Conservation (phyloP, 2,113 vertebrate species). For the Lasiurus cinereus region DNA sequence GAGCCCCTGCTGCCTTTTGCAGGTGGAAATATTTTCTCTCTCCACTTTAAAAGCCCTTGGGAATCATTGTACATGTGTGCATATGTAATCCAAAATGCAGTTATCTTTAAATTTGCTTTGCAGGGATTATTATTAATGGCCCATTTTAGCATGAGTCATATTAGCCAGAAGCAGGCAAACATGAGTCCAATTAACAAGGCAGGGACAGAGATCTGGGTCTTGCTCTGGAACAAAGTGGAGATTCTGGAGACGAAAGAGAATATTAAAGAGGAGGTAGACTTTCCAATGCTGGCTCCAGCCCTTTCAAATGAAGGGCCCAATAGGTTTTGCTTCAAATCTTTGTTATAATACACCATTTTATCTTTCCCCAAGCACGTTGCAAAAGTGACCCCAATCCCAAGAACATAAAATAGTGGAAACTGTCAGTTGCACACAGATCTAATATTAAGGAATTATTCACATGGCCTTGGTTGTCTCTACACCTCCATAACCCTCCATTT, state of each 20-base stretch:
- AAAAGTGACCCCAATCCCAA: constrained; percentile 34
- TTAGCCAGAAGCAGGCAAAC: neutral
- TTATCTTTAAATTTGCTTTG: constrained; percentile 62
- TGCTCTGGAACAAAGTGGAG: neutral
- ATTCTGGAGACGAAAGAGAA: constrained; percentile 2
- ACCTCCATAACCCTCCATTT: neutral
- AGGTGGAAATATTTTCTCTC: constrained; percentile 76
- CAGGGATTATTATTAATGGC: constrained; percentile 54
- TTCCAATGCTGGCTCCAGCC: neutral
- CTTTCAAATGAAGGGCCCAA: neutral
- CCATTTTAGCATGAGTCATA: constrained; percentile 55
- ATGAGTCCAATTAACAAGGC: neutral
- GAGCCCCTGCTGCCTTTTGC: constrained; percentile 70
- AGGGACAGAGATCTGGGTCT: neutral
- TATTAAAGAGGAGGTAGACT: neutral
- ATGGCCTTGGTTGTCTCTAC: neutral
- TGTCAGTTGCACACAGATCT: neutral
- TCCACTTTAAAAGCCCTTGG: constrained; percentile 74
- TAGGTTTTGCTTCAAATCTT: constrained; percentile 14
- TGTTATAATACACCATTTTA: neutral
- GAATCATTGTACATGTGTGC: constrained; percentile 19
- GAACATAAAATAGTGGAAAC: constrained; percentile 24
- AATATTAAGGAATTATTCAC: neutral
- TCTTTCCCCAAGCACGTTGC: neutral
- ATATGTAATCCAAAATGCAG: constrained; percentile 67